Conservation (phyloP, 2,113 vertebrate species). For the Osmerus mordax region DNA sequence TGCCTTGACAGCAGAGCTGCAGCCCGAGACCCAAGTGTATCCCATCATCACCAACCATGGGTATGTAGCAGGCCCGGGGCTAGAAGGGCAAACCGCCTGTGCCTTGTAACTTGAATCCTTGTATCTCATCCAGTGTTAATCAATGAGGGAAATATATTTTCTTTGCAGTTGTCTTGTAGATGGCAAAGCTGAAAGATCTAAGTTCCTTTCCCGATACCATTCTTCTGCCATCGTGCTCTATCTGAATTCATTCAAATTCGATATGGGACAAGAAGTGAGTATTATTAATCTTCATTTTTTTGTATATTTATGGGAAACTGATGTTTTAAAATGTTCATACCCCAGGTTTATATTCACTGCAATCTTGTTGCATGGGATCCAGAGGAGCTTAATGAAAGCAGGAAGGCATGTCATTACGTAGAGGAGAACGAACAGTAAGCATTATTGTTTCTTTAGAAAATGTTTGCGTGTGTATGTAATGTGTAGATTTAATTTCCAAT, state of each 20-base stretch:
- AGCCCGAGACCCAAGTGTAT: slow-evolving; percentile 38
- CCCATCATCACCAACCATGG: slow-evolving; percentile 72
- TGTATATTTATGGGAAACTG: background rate
- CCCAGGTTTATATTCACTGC: slow-evolving; percentile 75
- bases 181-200: slow-evolving; percentile 49
- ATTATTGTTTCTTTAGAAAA: background rate
- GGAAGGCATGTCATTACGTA: slow-evolving; percentile 74
- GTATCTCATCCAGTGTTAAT: no score
- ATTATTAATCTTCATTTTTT: accelerated
- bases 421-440: slow-evolving; percentile 56
- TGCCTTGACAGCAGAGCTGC: slow-evolving; percentile 44
- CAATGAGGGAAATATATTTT: no score
- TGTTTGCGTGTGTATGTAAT: background rate
- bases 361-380: slow-evolving; percentile 72
- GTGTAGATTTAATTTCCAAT: background rate
- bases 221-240: slow-evolving; percentile 60
- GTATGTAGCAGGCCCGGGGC: slow-evolving; percentile 34
- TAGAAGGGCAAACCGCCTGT: no score
- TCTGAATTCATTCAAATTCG: slow-evolving; percentile 70
- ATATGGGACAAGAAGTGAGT: slow-evolving; percentile 47
- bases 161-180: slow-evolving; percentile 71
- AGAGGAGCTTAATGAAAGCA: slow-evolving; percentile 38
- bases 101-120: background rate
- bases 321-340: background rate
- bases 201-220: slow-evolving; percentile 66